Evolutionary conservation across 2,797 vertebrate genomes (phyloP).

Genomic region (Alca torda): DNA sequence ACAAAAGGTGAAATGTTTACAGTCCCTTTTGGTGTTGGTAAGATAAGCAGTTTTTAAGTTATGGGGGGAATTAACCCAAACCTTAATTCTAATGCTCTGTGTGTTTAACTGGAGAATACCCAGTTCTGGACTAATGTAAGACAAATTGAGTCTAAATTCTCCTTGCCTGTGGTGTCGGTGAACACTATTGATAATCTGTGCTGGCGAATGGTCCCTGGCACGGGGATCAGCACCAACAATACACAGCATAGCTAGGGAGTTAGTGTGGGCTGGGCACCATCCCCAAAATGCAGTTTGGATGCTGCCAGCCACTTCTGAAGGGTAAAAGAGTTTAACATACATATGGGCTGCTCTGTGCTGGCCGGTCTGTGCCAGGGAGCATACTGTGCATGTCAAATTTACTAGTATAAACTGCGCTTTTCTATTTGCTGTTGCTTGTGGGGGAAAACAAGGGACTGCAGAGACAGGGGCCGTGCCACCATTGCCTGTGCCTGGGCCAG

Average conservation of each 20-base stretch:
- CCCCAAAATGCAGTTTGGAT: background rate
- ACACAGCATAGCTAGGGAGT: background rate
- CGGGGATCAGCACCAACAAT: background rate
- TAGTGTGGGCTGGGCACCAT: background rate
- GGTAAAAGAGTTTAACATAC: background rate
- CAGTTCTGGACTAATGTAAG: background rate
- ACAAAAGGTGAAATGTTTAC: background rate
- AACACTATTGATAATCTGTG: background rate
- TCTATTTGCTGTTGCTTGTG: background rate
- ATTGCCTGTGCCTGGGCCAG: background rate
- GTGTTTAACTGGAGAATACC: background rate
- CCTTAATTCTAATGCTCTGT: background rate
- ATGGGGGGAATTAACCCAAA: background rate
- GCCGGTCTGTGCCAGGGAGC: background rate
- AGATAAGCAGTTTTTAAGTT: background rate
- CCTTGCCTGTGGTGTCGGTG: background rate
- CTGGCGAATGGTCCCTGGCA: background rate
- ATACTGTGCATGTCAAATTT: background rate
- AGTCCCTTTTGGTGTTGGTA: background rate
- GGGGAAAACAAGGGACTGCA: background rate
- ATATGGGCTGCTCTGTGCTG: background rate
- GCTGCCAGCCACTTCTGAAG: background rate
- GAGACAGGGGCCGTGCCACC: background rate
- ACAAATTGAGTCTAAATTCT: background rate
- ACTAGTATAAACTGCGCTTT: background rate